Percentiles rank a stretch among this genome's conserved stretches.
These are phyloP conservation scores for Chalcis sispes DNA, from an alignment of 2,888 invertebrate genomes.

Conservation along the genomic window DNA sequence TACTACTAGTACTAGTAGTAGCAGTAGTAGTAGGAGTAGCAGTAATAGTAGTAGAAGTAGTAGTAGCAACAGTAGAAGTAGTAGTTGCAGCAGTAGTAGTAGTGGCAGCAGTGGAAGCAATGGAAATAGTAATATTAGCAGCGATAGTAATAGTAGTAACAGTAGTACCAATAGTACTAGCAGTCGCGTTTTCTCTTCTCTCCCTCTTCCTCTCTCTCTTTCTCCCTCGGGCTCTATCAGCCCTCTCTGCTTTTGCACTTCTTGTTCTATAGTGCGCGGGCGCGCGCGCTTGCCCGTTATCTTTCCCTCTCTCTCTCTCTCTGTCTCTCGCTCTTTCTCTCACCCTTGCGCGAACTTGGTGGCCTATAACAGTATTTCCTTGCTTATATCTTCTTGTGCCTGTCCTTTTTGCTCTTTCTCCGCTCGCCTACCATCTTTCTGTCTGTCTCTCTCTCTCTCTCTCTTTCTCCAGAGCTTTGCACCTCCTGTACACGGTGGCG, in stretches of 20 bases:
- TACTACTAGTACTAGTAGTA: constrained; percentile 14
- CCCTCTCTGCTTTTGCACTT: no score
- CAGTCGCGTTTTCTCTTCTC: constrained; percentile 58
- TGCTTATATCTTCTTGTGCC: constrained; percentile 54
- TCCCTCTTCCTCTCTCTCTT: constrained; percentile 59
- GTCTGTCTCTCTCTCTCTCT: constrained; percentile 56
- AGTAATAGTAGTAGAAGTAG: not conserved
- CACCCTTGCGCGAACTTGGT: not conserved
- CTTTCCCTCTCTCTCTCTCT: constrained; percentile 58
- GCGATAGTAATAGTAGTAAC: not conserved
- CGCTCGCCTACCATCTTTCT: constrained; percentile 56
- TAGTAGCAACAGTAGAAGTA: constrained; percentile 43
- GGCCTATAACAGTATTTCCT: constrained; percentile 34
- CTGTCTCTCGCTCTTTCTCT: no score
- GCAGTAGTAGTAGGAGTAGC: not conserved
- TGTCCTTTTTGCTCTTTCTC: constrained; percentile 61
- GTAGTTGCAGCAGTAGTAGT: constrained; percentile 11
- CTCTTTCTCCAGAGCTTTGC: not conserved
- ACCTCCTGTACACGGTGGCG: constrained; percentile 11
- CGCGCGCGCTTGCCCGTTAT: constrained; percentile 56
- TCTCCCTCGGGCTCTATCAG: no score
- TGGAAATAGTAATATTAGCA: constrained; percentile 14
- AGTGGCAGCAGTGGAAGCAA: constrained; percentile 5
- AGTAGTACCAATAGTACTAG: not conserved
- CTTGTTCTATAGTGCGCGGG: not conserved